Evolutionary conservation across 37 sponge, comb jelly and placozoan genomes (phyloP).

Genomic region (Halichondria panicea): DNA sequence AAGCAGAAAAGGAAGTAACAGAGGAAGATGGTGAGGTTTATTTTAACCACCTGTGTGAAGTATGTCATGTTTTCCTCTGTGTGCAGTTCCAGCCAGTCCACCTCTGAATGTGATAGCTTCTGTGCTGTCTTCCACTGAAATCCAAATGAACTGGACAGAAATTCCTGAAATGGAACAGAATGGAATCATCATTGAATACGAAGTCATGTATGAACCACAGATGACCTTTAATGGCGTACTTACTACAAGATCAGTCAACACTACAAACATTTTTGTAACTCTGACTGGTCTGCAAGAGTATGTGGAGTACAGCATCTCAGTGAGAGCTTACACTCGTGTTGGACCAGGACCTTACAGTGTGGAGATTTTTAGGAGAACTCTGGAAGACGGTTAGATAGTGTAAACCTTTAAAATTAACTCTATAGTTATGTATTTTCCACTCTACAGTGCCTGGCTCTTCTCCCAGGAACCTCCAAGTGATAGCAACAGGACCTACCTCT

Average conservation of each 20-base stretch:
- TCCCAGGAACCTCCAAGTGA: neutral
- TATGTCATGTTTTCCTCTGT: constrained; percentile 10
- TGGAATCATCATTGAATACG: constrained; percentile 23
- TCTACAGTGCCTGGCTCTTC: constrained; percentile 4
- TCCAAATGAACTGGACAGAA: neutral
- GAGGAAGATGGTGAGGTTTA: constrained; percentile 3
- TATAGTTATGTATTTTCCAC: neutral
- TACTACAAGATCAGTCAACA: neutral
- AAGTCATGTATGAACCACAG: constrained; percentile 6
- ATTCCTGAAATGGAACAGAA: neutral
- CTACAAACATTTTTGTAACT: neutral
- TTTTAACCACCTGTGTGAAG: constrained; percentile 2
- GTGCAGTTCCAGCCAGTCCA: constrained; percentile 3
- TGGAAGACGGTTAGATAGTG: constrained; percentile 19
- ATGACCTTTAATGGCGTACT: neutral
- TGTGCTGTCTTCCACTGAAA: constrained; percentile 1
- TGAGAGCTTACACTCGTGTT: constrained; percentile 31
- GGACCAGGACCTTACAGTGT: constrained; percentile 35
- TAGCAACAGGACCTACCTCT: neutral
- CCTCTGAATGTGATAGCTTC: neutral
- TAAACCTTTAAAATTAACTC: neutral
- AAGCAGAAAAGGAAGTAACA: neutral
- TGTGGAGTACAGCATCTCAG: constrained; percentile 15
- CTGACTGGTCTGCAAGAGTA: constrained; percentile 18
- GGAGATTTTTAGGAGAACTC: neutral